phyloP scores from a whole-genome alignment of 2,113 vertebrate species.

The Urocynchramus pylzowi region DNA sequence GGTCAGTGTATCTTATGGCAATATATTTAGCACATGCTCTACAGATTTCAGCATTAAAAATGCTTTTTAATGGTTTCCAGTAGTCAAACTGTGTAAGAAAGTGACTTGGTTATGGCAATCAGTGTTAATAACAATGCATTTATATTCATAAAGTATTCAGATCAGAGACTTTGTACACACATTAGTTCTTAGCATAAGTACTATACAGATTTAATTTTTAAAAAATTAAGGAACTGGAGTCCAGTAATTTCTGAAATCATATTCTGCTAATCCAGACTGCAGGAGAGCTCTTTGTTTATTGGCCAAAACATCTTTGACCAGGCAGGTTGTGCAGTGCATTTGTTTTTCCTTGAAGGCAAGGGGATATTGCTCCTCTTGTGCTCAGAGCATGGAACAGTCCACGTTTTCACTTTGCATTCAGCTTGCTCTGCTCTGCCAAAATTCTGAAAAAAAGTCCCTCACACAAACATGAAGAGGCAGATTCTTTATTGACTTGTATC shows the following conservation, averaged over 20 bases:
- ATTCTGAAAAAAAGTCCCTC: background rate
- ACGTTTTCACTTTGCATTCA: background rate
- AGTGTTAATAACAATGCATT: background rate
- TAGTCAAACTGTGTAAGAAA: background rate
- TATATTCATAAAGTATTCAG: background rate
- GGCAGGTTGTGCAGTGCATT: background rate
- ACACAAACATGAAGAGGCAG: background rate
- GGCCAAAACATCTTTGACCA: background rate
- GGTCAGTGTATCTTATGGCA: background rate
- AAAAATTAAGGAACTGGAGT: background rate
- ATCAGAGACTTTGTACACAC: background rate
- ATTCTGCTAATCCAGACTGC: background rate
- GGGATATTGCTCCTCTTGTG: background rate
- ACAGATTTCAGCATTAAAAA: background rate
- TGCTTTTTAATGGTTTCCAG: background rate
- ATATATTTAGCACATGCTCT: background rate
- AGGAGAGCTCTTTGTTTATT: background rate
- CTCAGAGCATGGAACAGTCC: background rate
- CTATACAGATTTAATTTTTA: background rate
- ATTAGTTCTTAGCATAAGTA: background rate
- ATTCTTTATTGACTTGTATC: background rate
- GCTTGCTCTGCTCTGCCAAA: background rate
- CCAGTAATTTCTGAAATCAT: background rate
- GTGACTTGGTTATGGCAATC: background rate
- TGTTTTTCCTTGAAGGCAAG: background rate